Evolutionary conservation across 1,140 invertebrate species (phyloP), one percentile per base, ranked within the genome.

Genomic region (Cepaea nemoralis): DNA sequence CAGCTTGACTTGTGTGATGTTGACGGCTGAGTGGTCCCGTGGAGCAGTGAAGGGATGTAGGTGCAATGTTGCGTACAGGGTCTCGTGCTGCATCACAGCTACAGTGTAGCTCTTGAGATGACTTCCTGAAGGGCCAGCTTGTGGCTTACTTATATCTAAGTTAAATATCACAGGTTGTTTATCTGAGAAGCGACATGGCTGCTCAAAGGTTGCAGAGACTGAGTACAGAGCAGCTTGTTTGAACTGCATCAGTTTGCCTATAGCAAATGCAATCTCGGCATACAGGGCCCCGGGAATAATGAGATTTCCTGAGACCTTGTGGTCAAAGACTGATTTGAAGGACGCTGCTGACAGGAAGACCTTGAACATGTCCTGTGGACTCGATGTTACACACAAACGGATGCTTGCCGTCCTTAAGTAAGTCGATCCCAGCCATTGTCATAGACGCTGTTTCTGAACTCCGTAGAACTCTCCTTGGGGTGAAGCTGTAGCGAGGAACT

Each of bases 221-320:
- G 76, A 67, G 40, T 80, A 77, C 31, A 31, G 6, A 19, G 37
- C 40, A 5, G 37, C 50, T 42, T 67, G 45, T 5, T 55, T 66
- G 27, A 63, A 40, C 19, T 45, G 37, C 24, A 37, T 48, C 31
- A 39, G 45, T 33, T 37, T 59, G 3, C 79, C 76, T 33, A 85
- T 33, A 0, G 76, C 82, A 16, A 85, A 77, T 6, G 74, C 84
- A 27, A 73, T 71, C 50, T 85, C 84, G 19, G 50, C 80, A 59
- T 83, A 85, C 24, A 82, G 76, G 24, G 84, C 81, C 1, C 84
- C 84, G 8, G 84, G 84, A 22, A 83, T 39, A 48, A 85, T 39
- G n/a, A 82, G 71, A 8, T 31, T 80, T 3, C 73, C 81, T 0
- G 75, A 79, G 31, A 83, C 77, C 22, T 40, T 45, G 66, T 85